Evolutionary conservation across 2,888 invertebrate species (phyloP), one percentile per base, ranked within the genome.

Genomic region (Spisula solida): DNA sequence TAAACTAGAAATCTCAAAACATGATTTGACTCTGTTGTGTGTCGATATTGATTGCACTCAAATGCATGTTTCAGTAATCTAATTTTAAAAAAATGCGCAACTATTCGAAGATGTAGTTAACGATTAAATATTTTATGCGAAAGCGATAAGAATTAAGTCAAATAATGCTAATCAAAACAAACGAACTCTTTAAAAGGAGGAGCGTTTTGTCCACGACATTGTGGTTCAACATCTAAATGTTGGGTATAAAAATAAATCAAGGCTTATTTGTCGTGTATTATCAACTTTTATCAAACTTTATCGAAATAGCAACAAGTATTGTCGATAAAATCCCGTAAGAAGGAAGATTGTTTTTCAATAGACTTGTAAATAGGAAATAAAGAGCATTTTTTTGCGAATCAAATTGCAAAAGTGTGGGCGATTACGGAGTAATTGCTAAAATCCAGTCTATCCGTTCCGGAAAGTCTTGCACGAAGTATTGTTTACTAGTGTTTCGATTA

Each of bases 301-400:
- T 75, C 75, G 29, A 34, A 75, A 75, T 34, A 18, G 75, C 75
- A 75, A 75, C 75, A 34, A 75, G 75, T 31, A 34, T 75, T 16
- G 16, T 75, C 75, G 75, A 75, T 75, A 75, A 75, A 34, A 31
- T 75, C n/a, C 29, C 16, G 34, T 34, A 75, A 75, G 31, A 75
- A 75, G 75, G 1, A 12, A 75, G 75, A 75, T 75, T 75, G 16
- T 34, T 75, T 75, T 75, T 75, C 75, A 75, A 75, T 75, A 31
- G 34, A 16, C 34, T 18, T 75, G 75, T 75, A 75, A 34, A 75
- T 31, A 31, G 75, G 18, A 75, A 75, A 5, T 34, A 5, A 34
- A 75, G 16, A 34, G 75, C 18, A 31, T 75, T 75, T 75, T 75
- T 34, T 18, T n/a, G n/a, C 14, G 10, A 34, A 75, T 34, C n/a